Evolutionary conservation across 2,888 invertebrate species (phyloP).

Genomic region (Campaea margaritaria): DNA sequence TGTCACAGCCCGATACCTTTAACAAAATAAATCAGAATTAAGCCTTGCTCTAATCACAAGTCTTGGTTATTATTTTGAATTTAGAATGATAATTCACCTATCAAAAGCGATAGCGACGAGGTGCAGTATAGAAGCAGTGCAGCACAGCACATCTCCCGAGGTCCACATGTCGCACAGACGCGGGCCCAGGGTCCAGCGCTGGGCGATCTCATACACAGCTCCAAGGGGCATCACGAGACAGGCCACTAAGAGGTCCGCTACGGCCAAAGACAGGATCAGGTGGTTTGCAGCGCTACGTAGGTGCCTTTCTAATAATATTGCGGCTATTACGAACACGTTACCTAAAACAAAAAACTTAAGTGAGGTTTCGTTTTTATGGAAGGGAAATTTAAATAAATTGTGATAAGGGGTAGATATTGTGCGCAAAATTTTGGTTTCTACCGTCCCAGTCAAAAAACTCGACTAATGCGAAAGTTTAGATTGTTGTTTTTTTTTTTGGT

Average conservation of each 20-base stretch:
- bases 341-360: constrained; percentile 82
- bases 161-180: constrained; percentile 98
- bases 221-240: constrained; percentile 92
- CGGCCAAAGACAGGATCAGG: constrained; percentile 94
- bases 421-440: too few species aligned
- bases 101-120: constrained; percentile 93
- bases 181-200: constrained; percentile 94
- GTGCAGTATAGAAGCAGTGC: constrained; percentile 93
- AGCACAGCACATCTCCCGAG: constrained; percentile 95
- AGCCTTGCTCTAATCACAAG: neutral
- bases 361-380: neutral
- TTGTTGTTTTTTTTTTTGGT: too few species aligned
- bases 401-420: too few species aligned
- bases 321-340: constrained; percentile 97
- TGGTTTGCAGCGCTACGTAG: constrained; percentile 96
- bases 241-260: constrained; percentile 96
- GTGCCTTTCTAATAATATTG: constrained; percentile 94
- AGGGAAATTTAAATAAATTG: neutral
- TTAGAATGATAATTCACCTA: constrained; percentile 82
- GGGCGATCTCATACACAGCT: constrained; percentile 91
- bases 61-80: neutral
- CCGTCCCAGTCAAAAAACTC: too few species aligned
- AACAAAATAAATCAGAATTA: constrained; percentile 33
- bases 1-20: constrained; percentile 95
- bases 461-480: too few species aligned